Evolutionary conservation across 2,888 invertebrate genomes (phyloP).

Genomic region (Cerastis rubricosa): DNA sequence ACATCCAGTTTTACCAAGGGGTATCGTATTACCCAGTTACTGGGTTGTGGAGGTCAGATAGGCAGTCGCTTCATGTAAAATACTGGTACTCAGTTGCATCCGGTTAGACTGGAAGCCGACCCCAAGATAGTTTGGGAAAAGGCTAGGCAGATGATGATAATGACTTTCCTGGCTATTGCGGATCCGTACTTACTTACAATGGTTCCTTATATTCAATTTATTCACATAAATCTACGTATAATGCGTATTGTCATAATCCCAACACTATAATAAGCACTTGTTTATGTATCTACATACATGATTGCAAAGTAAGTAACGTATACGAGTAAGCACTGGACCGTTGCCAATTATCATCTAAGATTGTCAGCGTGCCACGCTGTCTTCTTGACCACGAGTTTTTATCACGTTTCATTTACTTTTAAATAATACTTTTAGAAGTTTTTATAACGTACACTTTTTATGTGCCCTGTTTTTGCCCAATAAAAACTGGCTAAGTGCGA

Average conservation of each 20-base stretch:
- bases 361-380: neutral
- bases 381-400: neutral
- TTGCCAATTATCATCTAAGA: constrained; percentile 31
- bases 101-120: too few relatives aligned
- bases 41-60: too few relatives aligned
- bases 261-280: neutral
- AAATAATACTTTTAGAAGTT: neutral
- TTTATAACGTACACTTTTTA: neutral
- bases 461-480: neutral
- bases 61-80: too few relatives aligned
- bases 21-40: too few relatives aligned
- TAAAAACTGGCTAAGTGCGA: too few relatives aligned
- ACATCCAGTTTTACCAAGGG: too few relatives aligned
- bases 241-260: neutral
- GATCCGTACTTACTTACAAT: neutral
- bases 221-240: neutral
- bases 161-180: neutral
- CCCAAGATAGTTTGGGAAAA: too few relatives aligned
- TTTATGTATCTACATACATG: constrained; percentile 15
- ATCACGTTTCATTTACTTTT: neutral
- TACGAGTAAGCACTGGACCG: constrained; percentile 41
- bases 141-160: too few relatives aligned
- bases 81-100: too few relatives aligned
- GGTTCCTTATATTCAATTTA: neutral
- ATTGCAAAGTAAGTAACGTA: constrained; percentile 11